Base-by-base conservation (phyloP, 2,797 vertebrate genomes). In the Peromyscus nudipes region DNA sequence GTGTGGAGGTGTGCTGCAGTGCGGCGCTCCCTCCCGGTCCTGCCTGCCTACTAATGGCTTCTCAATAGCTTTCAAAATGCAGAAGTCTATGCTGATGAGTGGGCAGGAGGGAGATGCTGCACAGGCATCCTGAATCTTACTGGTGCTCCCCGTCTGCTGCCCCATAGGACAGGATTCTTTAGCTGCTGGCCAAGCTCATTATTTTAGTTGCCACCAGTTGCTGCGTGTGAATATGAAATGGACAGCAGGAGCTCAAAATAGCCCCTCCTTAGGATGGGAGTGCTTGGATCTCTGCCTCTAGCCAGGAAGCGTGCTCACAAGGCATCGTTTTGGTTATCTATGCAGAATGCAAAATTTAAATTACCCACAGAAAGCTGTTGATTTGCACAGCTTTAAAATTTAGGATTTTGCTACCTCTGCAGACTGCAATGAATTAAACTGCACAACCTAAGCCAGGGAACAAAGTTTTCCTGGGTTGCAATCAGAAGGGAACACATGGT, bases 1-100 rank as follows among this genome's bases (percentile, higher is more conserved):
- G 25, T 4, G 6, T 34, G 31, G 98, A 98, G 98, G 98, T 98
- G 98, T 98, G 98, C 99, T 99, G 99, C 99, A 99, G 96, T 99
- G 99, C 99, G 98, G 98, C 97, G 98, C 97, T 97, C 96, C 67
- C 97, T 97, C 96, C 67, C 94, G 46, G 97, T 97, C 97, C 98
- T 98, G 98, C 98, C 98, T 98, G 97, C n/a, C n/a, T n/a, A n/a
- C 91, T 98, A 98, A 99, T 98, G 98, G 98, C 98, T 98, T 98
- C 98, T 97, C 98, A 97, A 97, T 96, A 97, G 98, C 98, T 98
- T 98, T 97, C 98, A 96, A 98, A 98, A 85, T 97, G 98, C 98
- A 98, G 98, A 98, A 98, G 98, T 99, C 98, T 95, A 97, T 94
- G 97, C 97, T 97, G 98, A 98, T 97, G 98, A 98, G 98, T 76